These are phyloP conservation scores for Psococerastis gibbosa DNA, from an alignment of 2,888 invertebrate genomes.

Conservation along the genomic window DNA sequence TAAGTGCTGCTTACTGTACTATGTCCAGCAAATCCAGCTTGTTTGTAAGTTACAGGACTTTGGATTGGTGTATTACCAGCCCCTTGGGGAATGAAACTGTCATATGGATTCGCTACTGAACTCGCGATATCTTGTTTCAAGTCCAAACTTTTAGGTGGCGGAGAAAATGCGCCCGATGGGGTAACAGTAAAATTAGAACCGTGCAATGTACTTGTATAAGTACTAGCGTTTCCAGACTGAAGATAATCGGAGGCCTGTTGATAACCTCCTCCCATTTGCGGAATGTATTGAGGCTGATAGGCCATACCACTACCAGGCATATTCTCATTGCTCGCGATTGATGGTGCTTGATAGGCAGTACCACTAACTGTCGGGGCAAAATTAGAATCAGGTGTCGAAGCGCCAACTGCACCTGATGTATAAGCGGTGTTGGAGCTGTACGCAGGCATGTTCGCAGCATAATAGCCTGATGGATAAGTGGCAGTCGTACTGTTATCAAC, in stretches of 20 bases:
- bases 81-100: neutral
- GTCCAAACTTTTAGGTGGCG: neutral
- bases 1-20: conserved; percentile 8
- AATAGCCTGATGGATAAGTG: too few relatives aligned
- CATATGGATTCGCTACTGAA: neutral
- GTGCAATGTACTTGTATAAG: neutral
- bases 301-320: too few relatives aligned
- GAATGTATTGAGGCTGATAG: too few relatives aligned
- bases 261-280: neutral
- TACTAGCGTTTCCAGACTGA: neutral
- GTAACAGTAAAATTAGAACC: neutral
- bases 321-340: too few relatives aligned
- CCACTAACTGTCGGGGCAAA: too few relatives aligned
- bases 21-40: conserved; percentile 16
- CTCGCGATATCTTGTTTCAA: neutral
- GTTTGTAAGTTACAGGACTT: conserved; percentile 24
- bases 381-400: too few relatives aligned
- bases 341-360: too few relatives aligned
- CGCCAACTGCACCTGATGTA: too few relatives aligned
- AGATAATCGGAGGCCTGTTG: neutral
- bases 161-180: neutral
- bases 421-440: too few relatives aligned
- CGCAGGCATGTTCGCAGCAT: too few relatives aligned
- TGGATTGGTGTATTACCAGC: conserved; percentile 4
- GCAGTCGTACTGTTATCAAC: too few relatives aligned